Evolutionary conservation across 2,113 vertebrate species (phyloP), one percentile per base, ranked within the genome.

Genomic region (Bubo bubo): DNA sequence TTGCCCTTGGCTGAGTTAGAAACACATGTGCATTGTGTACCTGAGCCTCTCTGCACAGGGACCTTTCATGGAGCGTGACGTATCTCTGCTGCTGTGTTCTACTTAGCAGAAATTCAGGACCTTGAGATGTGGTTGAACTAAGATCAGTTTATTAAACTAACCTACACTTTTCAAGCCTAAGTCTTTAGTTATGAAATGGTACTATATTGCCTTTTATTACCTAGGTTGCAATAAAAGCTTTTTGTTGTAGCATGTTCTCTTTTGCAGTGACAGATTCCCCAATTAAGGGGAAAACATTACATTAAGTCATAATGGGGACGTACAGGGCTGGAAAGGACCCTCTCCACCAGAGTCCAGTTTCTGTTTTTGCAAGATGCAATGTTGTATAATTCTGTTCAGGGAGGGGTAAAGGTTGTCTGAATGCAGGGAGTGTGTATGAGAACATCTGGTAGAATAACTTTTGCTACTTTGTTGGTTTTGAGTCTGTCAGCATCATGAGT

Each of bases 21-120:
- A 66, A 27, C 32, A 37, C 3, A 5, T 2, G 4, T 27, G 6
- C 3, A 3, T 8, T 3, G 39, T 4, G 8, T 49, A 53, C 8
- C 16, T 43, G 77, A 52, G 22, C 12, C 39, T 8, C 17, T 63
- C 20, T 55, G 68, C 26, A 12, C 28, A 77, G 55, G 18, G 35
- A 13, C 28, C 14, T 79, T 34, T 71, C 20, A 8, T 4, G 19
- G 5, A 18, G 28, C 56, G 7, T 12, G 28, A 12, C 27, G 7
- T 14, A 26, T 64, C 39, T 56, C 32, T 58, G 39, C 10, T 79
- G 58, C 58, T 66, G 9, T 45, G 35, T 45, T 56, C 21, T 64
- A 4, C 17, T 26, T 19, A 17, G 45, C 34, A 72, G 62, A 93
- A 88, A 43, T 28, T 88, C 32, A 62, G 32, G 34, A 56, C 39